phyloP scores from a whole-genome alignment of 1,140 invertebrate species.

The Druon quercuslanigerum region DNA sequence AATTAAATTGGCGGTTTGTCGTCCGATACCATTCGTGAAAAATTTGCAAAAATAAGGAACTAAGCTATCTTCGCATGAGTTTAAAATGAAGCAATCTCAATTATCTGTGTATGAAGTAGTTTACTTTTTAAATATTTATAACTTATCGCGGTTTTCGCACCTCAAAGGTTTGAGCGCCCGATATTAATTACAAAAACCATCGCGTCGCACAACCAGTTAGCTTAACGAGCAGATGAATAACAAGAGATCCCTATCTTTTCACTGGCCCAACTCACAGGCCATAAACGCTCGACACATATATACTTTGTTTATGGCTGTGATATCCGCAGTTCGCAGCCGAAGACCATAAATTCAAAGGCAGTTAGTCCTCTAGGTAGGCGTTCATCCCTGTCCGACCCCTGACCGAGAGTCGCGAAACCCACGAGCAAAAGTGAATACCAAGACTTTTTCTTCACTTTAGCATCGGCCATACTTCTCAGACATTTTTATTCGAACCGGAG shows the following conservation, averaged over 20 bases:
- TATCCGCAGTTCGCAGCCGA: constrained; percentile 53
- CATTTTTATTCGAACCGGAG: constrained; percentile 35
- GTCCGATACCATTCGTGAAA: too few relatives aligned
- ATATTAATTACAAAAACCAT: constrained; percentile 60
- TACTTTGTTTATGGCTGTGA: constrained; percentile 66
- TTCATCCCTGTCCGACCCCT: constrained; percentile 45
- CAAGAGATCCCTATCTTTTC: constrained; percentile 63
- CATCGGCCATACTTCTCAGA: constrained; percentile 34
- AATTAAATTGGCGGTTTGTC: too few relatives aligned
- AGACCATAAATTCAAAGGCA: constrained; percentile 63
- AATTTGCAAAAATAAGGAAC: too few relatives aligned
- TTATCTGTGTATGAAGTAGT: background rate
- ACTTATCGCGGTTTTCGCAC: background rate
- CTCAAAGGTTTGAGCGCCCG: background rate
- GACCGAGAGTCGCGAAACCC: constrained; percentile 52
- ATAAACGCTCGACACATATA: constrained; percentile 61
- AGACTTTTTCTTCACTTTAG: constrained; percentile 41
- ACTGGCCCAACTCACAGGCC: constrained; percentile 56
- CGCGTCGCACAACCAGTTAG: constrained; percentile 58
- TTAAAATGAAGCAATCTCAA: too few relatives aligned
- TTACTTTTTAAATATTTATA: constrained; percentile 5
- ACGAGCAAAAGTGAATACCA: constrained; percentile 55
- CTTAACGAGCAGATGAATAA: constrained; percentile 67
- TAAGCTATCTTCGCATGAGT: too few relatives aligned
- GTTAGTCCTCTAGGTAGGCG: constrained; percentile 47